phyloP scores from a whole-genome alignment of 2,888 invertebrate species.

The Tuta absoluta region DNA sequence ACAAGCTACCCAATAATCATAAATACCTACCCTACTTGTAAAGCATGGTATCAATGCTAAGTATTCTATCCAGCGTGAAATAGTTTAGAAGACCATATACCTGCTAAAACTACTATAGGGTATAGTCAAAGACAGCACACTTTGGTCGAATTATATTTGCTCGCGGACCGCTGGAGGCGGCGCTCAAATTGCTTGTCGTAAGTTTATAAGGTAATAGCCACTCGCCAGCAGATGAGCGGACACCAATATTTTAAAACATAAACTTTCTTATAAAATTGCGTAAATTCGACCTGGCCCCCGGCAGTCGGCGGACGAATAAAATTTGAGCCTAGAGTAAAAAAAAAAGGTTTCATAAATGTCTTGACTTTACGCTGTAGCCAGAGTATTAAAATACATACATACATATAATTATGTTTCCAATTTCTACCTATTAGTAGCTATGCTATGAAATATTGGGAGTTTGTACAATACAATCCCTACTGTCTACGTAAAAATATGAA shows the following conservation, averaged over 20 bases:
- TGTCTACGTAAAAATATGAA: slow-evolving; percentile 24
- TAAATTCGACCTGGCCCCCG: too few species aligned
- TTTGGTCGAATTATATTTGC: background rate
- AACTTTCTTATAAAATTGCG: too few species aligned
- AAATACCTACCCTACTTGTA: background rate
- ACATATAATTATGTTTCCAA: background rate
- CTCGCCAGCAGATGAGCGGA: too few species aligned
- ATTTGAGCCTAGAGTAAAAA: too few species aligned
- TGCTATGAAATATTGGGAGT: slow-evolving; percentile 43
- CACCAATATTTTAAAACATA: too few species aligned
- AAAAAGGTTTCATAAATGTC: background rate
- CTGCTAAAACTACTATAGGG: background rate
- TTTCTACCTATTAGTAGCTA: background rate
- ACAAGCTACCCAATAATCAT: slow-evolving; percentile 47
- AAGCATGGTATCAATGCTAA: slow-evolving; percentile 7
- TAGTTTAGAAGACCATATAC: background rate
- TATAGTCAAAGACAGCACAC: background rate
- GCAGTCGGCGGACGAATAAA: too few species aligned
- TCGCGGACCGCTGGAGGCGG: too few species aligned
- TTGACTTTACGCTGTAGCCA: background rate
- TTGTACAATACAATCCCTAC: slow-evolving; percentile 55
- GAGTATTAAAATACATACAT: background rate
- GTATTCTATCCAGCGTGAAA: slow-evolving; percentile 29
- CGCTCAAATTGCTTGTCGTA: too few species aligned
- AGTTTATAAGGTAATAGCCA: too few species aligned